A percentile compares a stretch with the other conserved stretches of the same genome.
These are phyloP conservation scores for Diorhabda sublineata DNA, from an alignment of 1,140 invertebrate genomes.

Conservation along the genomic window DNA sequence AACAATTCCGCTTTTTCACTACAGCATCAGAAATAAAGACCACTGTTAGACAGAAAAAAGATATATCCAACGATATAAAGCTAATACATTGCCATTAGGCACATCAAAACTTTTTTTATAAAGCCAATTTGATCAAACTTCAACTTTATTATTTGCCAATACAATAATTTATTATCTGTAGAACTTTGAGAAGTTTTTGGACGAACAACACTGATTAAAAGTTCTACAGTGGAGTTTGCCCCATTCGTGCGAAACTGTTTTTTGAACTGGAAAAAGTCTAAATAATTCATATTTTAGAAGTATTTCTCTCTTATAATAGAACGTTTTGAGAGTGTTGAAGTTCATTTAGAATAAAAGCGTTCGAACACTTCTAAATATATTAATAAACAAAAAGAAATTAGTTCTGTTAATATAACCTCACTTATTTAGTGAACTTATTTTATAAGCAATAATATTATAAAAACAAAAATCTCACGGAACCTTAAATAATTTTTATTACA, in stretches of 20 bases:
- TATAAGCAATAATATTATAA: too few relatives aligned
- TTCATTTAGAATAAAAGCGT: too few relatives aligned
- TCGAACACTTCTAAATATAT: too few relatives aligned
- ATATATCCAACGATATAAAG: not conserved
- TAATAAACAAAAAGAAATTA: too few relatives aligned
- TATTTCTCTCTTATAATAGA: too few relatives aligned
- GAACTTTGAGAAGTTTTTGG: slow-evolving; percentile 17
- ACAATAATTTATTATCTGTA: slow-evolving; percentile 14
- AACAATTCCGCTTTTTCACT: not conserved
- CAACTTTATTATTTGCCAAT: slow-evolving; percentile 13
- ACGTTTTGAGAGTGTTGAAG: too few relatives aligned
- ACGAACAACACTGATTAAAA: slow-evolving; percentile 17
- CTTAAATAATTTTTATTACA: too few relatives aligned
- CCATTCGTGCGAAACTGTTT: not conserved
- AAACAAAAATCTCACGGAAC: too few relatives aligned
- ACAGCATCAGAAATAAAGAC: not conserved
- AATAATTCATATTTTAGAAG: not conserved
- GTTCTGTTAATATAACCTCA: too few relatives aligned
- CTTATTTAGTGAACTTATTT: too few relatives aligned
- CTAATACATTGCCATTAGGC: slow-evolving; percentile 8
- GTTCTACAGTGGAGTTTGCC: slow-evolving; percentile 10
- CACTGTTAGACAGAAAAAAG: not conserved
- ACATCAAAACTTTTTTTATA: slow-evolving; percentile 12
- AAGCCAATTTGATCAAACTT: slow-evolving; percentile 15
- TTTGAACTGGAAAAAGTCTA: slow-evolving; percentile 3